Evolutionary conservation across 2,888 invertebrate species (phyloP), one percentile per base, ranked within the genome.

Genomic region (Caenorhabditis plicata): DNA sequence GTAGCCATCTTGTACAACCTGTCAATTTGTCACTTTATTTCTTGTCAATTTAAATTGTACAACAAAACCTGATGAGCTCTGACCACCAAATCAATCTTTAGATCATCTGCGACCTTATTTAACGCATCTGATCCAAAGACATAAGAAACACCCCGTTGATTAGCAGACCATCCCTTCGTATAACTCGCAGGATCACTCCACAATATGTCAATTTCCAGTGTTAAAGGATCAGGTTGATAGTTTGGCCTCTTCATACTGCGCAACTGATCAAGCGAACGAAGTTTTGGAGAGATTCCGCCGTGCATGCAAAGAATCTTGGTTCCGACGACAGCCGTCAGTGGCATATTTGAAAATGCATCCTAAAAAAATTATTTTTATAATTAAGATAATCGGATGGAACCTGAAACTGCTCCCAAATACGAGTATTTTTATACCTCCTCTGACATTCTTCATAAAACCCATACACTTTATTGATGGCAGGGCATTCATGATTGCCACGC

Each of bases 1-100:
- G 78, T 85, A 86, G 17, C 85, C 86, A 77, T 85, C 85, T 75
- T 85, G 85, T 8, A 86, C 85, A 31, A 84, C 83, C 81, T 82
- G 70, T 22, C n/a, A 56, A 17, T 4, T 4, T 4, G 20, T 8
- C 22, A 36, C 9, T 36, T 36, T 5, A 25, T 23, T 39, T 39
- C 11, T 11, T 9, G 4, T 7, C 15, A 20, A 23, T 9, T 7
- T 5, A 23, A 27, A 33, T 19, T 39, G 4, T 7, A 5, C n/a
- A 25, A 13, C 23, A 4, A 4, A 8, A 41, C 69, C 47, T 74
- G 74, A 53, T 74, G 74, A 8, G 74, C 74, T 29, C 74, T 41
- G 22, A 70, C 72, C 7, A 75, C 67, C 20, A 73, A 38, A 43
- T 73, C 72, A 36, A 75, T 64, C 31, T 71, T 60, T 19, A 73